Percentiles rank a stretch among this genome's conserved stretches.
Conservation (phyloP, 2,888 invertebrate species). For the Stomorhina lunata region DNA sequence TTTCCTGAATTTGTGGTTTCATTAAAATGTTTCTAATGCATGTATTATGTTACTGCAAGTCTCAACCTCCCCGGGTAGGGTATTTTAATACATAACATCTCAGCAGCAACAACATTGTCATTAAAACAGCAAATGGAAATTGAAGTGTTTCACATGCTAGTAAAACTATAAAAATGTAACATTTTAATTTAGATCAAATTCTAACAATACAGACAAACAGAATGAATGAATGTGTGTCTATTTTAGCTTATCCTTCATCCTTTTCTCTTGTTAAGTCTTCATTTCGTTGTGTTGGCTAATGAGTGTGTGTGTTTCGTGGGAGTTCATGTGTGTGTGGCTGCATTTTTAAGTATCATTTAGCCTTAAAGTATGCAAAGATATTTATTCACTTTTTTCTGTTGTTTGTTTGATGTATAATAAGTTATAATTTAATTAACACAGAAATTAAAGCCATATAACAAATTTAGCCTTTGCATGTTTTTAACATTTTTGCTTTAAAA, state of each 20-base stretch:
- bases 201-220: background rate
- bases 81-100: background rate
- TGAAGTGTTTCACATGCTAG: conserved; percentile 40
- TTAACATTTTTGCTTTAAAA: too few relatives aligned
- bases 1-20: too few relatives aligned
- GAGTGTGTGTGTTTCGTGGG: background rate
- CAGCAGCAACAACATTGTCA: background rate
- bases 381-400: too few relatives aligned
- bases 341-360: background rate
- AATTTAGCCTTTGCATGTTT: too few relatives aligned
- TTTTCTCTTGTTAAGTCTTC: too few relatives aligned
- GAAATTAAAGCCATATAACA: background rate
- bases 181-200: conserved; percentile 33
- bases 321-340: background rate
- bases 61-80: background rate
- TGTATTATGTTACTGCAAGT: too few relatives aligned
- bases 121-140: conserved; percentile 44
- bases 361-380: background rate
- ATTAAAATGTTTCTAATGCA: too few relatives aligned
- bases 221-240: background rate
- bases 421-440: conserved; percentile 6
- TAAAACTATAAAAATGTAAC: background rate
- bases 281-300: background rate
- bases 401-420: background rate
- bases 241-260: background rate